Evolutionary conservation across 2,797 vertebrate species (phyloP), one percentile per base, ranked within the genome.

Genomic region (Falco columbarius): DNA sequence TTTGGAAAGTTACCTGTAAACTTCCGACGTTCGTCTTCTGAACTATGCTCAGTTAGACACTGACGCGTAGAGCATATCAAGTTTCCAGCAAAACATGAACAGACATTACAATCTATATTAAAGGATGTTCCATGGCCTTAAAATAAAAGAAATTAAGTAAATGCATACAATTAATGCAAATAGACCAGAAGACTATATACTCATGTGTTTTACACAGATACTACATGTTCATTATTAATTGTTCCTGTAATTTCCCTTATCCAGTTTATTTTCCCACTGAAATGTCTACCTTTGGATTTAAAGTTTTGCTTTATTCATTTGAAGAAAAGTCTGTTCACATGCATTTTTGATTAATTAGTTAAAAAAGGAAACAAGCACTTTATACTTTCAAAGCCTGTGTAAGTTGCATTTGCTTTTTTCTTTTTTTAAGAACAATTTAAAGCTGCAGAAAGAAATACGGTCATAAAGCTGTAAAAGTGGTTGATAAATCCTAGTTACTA

Each of bases 21-120:
- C 83, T 98, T 98, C 3, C 56, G 98, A 11, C 95, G 98, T 74
- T 99, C 98, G 26, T 98, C 98, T 6, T 99, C 98, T 2, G 98
- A 98, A 82, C 98, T 98, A 63, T 98, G 97, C 40, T 98, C 95
- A 63, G 96, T 97, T 14, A 98, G 97, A 88, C 99, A 99, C 59
- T 98, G 98, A 42, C 99, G 98, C 2, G 98, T 98, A 7, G 99
- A 99, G 96, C 99, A 99, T 90, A 99, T 97, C 93, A 98, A 97
- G 46, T 99, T 98, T 7, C 99, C 99, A 68, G 98, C 98, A 29
- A 99, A 99, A 97, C 99, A 99, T 84, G 98, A 99, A 66, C 99
- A 99, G 71, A 98, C 98, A 74, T 99, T 98, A 93, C 99, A 99
- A 95, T 99, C 98, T 8, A 99, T 96, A 90, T 96, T 98, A 97